Evolutionary conservation across 2,797 vertebrate species (phyloP).

Genomic region (Enteromius anoplus): DNA sequence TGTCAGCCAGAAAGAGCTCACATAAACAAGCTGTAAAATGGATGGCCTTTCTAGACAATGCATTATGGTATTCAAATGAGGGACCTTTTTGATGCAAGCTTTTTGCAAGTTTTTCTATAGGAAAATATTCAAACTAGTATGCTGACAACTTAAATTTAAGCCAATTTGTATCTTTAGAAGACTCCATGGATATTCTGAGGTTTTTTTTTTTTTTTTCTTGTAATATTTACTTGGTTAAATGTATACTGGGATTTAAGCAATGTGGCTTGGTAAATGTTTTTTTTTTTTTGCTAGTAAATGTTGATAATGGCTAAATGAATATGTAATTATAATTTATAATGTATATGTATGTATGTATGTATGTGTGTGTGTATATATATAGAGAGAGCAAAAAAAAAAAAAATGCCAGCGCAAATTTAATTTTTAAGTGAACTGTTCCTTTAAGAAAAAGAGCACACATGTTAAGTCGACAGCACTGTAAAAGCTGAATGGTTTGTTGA

Average conservation of each 20-base stretch:
- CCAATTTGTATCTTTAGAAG: background rate
- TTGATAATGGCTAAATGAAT: no score
- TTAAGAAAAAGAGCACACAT: conserved; percentile 8
- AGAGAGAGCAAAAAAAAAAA: no score
- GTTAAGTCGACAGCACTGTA: background rate
- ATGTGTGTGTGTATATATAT: no score
- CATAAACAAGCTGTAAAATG: conserved; percentile 71
- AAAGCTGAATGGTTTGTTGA: conserved; percentile 3
- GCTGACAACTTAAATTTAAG: background rate
- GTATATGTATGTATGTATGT: no score
- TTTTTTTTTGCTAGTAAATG: no score
- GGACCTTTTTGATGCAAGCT: conserved; percentile 69
- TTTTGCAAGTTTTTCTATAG: conserved; percentile 32
- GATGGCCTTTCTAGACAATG: conserved; percentile 71
- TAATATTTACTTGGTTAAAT: no score
- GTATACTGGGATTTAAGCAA: no score
- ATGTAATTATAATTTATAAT: no score
- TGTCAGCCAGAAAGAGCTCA: conserved; percentile 64
- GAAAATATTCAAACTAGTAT: background rate
- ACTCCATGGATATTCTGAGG: no score
- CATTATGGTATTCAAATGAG: conserved; percentile 78
- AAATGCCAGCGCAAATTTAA: background rate
- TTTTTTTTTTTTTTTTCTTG: no score
- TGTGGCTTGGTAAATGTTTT: no score
- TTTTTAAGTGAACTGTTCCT: background rate